Conservation (phyloP, 2,888 invertebrate genomes). For the Callosobruchus maculatus region DNA sequence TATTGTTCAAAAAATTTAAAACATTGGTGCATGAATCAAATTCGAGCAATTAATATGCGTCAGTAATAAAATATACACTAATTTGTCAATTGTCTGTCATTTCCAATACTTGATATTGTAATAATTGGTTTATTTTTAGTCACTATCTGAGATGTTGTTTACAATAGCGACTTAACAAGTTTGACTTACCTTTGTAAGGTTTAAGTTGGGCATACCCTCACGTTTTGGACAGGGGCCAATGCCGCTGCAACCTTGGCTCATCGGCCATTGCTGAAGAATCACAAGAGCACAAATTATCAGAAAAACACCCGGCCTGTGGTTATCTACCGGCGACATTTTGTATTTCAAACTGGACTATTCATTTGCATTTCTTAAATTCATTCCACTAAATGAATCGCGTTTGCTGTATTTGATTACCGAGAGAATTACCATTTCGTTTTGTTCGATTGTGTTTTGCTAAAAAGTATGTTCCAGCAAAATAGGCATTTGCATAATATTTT, state of each 20-base stretch:
- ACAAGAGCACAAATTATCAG: background rate
- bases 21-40: no score
- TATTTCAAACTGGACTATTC: background rate
- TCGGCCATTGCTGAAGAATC: background rate
- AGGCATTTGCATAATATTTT: background rate
- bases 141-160: no score
- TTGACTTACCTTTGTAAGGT: conserved; percentile 59
- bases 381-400: background rate
- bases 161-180: no score
- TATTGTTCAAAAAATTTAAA: no score
- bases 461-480: background rate
- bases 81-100: no score
- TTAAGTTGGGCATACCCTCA: conserved; percentile 62
- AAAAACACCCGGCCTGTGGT: background rate
- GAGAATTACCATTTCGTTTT: background rate
- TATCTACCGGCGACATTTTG: background rate
- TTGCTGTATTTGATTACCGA: background rate
- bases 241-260: conserved; percentile 45
- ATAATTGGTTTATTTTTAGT: no score
- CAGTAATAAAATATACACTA: no score
- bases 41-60: no score
- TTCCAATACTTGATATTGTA: no score
- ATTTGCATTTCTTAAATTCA: background rate
- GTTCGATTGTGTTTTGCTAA: background rate
- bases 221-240: conserved; percentile 68